Evolutionary conservation across 2,888 invertebrate species (phyloP), one percentile per base, ranked within the genome.

Genomic region (Drosophila pseudotalamancana): DNA sequence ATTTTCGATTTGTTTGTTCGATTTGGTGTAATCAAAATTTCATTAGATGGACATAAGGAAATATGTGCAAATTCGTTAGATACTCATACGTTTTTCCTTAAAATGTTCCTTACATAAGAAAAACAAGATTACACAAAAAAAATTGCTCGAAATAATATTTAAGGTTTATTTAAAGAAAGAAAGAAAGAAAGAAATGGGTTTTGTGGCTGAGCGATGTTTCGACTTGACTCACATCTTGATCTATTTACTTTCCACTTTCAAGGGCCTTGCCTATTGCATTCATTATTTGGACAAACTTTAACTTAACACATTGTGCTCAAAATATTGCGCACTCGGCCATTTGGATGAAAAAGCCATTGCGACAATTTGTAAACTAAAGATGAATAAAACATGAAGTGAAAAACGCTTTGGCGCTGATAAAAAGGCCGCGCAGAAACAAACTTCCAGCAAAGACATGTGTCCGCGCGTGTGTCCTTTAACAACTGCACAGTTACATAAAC

Each of bases 331-430:
- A 66, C 14, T 46, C 46, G 43, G 57, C 49, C 67, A 62, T 35
- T 64, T 70, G 64, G 59, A 16, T 49, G 65, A 37, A 19, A 61
- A 54, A 60, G 57, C 50, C 55, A 49, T 67, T 72, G 53, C 49
- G 62, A 75, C 80, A 81, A 84, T 80, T 80, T 80, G 85, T 75
- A 81, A 75, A 77, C 77, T 72, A 67, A 75, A 66, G 75, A 68
- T 84, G 85, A 84, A 80, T 84, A 84, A 84, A 77, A 84, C 81
- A 84, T 84, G 85, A 84, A 69, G 72, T 60, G 81, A 48, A 72
- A 64, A 70, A 62, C 69, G 68, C 72, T 64, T 72, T 72, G 54
- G 43, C 48, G 43, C 57, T 55, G 63, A 67, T 60, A 56, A 72
- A 60, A 49, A 21, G 60, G 49, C 50, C 46, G 27, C 46, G 50